Evolutionary conservation across 2,797 vertebrate species (phyloP).

Genomic region (Danio albolineatus): DNA sequence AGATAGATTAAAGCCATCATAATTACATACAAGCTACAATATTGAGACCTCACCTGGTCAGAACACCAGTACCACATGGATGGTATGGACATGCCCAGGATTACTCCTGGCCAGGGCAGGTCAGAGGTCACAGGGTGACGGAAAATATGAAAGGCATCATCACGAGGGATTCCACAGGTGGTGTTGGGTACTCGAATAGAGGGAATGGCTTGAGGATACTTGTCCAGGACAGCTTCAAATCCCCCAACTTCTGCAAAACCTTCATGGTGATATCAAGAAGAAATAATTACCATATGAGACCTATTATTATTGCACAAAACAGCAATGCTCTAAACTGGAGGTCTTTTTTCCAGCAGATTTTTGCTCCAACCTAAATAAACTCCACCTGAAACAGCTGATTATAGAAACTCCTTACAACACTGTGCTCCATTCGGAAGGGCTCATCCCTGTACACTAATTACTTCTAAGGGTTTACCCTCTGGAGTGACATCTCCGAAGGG

Average conservation of each 20-base stretch:
- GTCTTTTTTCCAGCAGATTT: no score
- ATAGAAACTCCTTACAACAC: no score
- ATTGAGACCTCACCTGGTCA: conserved; percentile 85
- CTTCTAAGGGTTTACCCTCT: no score
- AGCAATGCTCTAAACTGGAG: not conserved
- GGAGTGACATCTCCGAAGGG: no score
- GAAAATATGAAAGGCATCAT: conserved; percentile 93
- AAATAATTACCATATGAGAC: not conserved
- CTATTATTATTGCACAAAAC: not conserved
- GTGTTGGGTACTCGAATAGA: conserved; percentile 82
- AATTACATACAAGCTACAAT: conserved; percentile 20
- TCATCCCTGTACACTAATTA: no score
- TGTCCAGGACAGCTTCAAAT: conserved; percentile 82
- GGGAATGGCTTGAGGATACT: conserved; percentile 86
- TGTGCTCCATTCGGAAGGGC: no score
- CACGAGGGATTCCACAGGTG: conserved; percentile 89
- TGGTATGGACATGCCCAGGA: conserved; percentile 93
- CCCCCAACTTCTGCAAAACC: conserved; percentile 91
- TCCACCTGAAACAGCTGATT: no score
- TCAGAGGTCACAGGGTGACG: conserved; percentile 90
- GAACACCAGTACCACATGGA: conserved; percentile 99
- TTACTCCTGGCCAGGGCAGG: conserved; percentile 93
- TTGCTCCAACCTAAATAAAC: no score
- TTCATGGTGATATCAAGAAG: conserved; percentile 57
- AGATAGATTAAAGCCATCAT: no score